These are phyloP conservation scores for Phrynocephalus vlangalii DNA, from an alignment of 2,797 vertebrate genomes.

Conservation along the genomic window DNA sequence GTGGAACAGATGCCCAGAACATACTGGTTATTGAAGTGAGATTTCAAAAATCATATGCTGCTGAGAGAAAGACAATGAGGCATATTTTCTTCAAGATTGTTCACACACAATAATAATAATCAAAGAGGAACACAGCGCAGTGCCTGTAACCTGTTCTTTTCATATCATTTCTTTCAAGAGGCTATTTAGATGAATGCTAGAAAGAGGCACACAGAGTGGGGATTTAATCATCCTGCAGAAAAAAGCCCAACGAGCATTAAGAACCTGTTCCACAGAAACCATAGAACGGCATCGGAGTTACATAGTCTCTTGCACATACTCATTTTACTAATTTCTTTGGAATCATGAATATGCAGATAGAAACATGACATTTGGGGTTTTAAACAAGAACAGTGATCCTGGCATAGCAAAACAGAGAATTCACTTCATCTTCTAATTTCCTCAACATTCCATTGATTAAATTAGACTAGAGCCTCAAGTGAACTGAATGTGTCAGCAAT, in stretches of 20 bases:
- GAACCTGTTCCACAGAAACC: neutral
- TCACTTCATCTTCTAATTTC: neutral
- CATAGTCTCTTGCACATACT: neutral
- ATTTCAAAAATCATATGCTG: conserved; percentile 11
- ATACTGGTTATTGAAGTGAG: neutral
- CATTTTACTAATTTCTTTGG: neutral
- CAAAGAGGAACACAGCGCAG: neutral
- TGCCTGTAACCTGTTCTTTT: neutral
- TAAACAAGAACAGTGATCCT: neutral
- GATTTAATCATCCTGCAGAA: neutral
- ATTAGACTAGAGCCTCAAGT: neutral
- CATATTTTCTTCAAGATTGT: neutral
- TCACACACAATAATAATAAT: conserved; percentile 2
- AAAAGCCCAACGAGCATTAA: neutral
- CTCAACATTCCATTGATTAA: neutral
- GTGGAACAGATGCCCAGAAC: neutral
- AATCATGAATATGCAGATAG: neutral
- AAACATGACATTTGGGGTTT: neutral
- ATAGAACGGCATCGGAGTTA: neutral
- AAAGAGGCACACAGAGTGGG: neutral
- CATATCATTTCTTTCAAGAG: neutral
- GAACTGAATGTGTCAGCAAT: neutral
- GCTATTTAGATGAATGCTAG: conserved; percentile 1
- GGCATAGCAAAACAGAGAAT: neutral
- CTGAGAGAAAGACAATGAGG: conserved; percentile 15